Percentiles rank a stretch among this genome's conserved stretches.
These are phyloP conservation scores for Shinisaurus crocodilurus DNA, from an alignment of 2,113 vertebrate species.

Conservation along the genomic window DNA sequence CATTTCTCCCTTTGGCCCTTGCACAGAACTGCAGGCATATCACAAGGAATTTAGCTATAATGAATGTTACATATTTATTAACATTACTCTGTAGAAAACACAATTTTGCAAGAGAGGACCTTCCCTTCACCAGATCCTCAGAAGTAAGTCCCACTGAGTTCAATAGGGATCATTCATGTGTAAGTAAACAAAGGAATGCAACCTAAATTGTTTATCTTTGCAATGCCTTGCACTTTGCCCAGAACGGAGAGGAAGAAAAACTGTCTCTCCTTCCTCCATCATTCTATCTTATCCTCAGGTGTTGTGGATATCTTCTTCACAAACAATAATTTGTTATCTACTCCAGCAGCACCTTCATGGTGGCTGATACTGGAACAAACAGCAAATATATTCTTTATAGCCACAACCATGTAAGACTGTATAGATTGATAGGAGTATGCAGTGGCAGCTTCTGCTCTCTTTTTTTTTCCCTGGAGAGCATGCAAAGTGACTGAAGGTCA, in stretches of 20 bases:
- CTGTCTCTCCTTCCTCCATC: neutral
- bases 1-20: too few species aligned
- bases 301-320: neutral
- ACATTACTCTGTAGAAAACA: too few species aligned
- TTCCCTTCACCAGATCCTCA: neutral
- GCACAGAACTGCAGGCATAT: neutral
- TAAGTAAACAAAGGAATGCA: neutral
- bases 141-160: neutral
- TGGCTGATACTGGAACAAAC: neutral
- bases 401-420: neutral
- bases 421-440: neutral
- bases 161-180: neutral
- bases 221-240: neutral
- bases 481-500: neutral
- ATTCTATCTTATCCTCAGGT: neutral
- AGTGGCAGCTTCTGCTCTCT: neutral
- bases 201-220: neutral
- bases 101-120: too few species aligned
- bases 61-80: too few species aligned
- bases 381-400: neutral
- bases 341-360: neutral
- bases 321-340: neutral
- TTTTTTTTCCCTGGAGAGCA: neutral
- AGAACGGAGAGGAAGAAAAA: neutral
- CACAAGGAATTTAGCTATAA: neutral